Evolutionary conservation across 1,140 invertebrate species (phyloP).

Genomic region (Philaenus spumarius): DNA sequence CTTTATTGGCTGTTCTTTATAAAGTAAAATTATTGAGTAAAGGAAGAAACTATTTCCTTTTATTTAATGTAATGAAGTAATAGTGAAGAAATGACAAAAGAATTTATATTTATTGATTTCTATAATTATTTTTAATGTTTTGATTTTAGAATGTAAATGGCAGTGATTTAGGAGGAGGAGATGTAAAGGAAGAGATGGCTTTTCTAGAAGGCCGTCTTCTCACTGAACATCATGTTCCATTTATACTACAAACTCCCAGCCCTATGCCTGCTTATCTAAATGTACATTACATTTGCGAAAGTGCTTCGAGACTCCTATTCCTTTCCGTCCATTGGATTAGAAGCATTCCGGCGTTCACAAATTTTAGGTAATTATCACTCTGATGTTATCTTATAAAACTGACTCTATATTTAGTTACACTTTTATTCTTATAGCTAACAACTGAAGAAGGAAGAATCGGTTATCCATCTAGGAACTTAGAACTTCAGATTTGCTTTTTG

Average conservation of each 20-base stretch:
- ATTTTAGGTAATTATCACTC: conserved; percentile 52
- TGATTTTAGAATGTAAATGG: conserved; percentile 44
- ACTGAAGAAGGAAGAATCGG: too few species aligned
- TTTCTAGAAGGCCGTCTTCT: conserved; percentile 51
- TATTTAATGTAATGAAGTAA: too few species aligned
- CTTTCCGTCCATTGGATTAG: conserved; percentile 83
- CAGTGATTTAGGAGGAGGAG: conserved; percentile 38
- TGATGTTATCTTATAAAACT: too few species aligned
- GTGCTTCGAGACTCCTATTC: conserved; percentile 80
- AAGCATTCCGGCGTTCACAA: conserved; percentile 74
- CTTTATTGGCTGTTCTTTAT: too few species aligned
- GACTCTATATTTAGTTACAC: too few species aligned
- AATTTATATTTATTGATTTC: background rate
- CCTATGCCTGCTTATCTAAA: conserved; percentile 75
- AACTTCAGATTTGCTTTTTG: too few species aligned
- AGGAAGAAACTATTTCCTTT: too few species aligned
- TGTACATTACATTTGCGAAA: conserved; percentile 88
- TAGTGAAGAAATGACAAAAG: conserved; percentile 13
- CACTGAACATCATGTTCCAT: conserved; percentile 59
- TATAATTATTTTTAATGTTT: background rate
- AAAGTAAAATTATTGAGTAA: too few species aligned
- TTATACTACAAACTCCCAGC: conserved; percentile 75
- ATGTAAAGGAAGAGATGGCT: conserved; percentile 13
- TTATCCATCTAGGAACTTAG: too few species aligned
- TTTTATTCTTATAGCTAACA: too few species aligned